These are phyloP conservation scores for Antedon bifida DNA, from an alignment of 35 echinoderm and acorn worm genomes.

Conservation along the genomic window DNA sequence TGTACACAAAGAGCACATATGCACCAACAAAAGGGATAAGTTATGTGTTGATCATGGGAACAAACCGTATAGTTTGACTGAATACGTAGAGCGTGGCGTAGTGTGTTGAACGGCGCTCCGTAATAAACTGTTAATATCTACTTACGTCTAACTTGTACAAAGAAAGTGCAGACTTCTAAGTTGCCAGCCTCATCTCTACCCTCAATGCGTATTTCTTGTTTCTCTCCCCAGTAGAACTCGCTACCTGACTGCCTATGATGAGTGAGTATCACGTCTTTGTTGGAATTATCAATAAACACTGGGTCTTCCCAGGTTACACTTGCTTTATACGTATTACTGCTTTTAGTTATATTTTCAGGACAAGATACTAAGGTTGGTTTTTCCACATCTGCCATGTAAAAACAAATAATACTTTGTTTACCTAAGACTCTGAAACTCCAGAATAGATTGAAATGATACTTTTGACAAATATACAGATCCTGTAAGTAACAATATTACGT, in stretches of 20 bases:
- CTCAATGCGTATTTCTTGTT: background rate
- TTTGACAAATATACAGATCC: no score
- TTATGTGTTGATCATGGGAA: no score
- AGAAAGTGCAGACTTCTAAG: background rate
- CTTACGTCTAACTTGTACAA: conserved; percentile 6
- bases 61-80: no score
- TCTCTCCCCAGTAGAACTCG: conserved; percentile 3
- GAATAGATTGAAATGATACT: no score
- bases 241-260: background rate
- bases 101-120: no score
- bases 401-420: no score
- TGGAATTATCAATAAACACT: conserved; percentile 27
- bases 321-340: background rate
- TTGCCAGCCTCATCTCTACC: conserved; percentile 2
- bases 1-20: no score
- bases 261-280: background rate
- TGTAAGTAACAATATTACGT: no score
- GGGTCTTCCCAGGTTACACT: conserved; percentile 19
- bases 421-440: no score
- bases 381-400: conserved; percentile 22
- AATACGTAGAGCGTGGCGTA: no score
- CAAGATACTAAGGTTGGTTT: conserved; percentile 9
- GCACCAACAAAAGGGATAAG: no score
- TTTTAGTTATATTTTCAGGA: background rate
- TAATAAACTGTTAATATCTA: no score